A percentile compares a stretch with the other conserved stretches of the same genome.
phyloP scores from a whole-genome alignment of 1,140 invertebrate species.

The Leptopilina boulardi region DNA sequence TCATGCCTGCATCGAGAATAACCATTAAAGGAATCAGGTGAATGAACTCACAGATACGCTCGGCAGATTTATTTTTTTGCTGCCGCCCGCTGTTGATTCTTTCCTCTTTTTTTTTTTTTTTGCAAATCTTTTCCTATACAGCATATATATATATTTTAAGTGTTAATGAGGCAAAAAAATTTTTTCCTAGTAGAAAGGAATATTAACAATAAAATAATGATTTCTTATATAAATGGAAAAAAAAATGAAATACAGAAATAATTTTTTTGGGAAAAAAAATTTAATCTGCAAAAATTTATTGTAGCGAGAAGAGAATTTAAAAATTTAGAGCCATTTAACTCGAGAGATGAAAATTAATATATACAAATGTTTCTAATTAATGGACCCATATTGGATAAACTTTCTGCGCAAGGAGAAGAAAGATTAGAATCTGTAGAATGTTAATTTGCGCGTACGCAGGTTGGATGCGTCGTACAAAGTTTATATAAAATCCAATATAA shows the following conservation, averaged over 20 bases:
- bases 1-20: slow-evolving; percentile 16
- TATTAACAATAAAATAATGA: not conserved
- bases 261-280: too few species aligned
- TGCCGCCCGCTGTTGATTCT: slow-evolving; percentile 17
- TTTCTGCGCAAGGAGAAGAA: not conserved
- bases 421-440: slow-evolving; percentile 9
- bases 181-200: slow-evolving; percentile 11
- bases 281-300: too few species aligned
- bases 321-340: too few species aligned
- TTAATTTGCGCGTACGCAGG: slow-evolving; percentile 6
- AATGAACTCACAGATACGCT: slow-evolving; percentile 35
- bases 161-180: slow-evolving; percentile 39
- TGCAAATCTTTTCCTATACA: not conserved
- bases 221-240: too few species aligned
- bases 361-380: slow-evolving; percentile 2
- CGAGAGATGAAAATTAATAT: too few species aligned
- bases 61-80: slow-evolving; percentile 15
- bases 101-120: not conserved
- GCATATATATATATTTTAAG: slow-evolving; percentile 43
- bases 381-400: not conserved
- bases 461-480: too few species aligned
- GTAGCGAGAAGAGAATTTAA: too few species aligned
- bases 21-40: slow-evolving; percentile 13
- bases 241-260: too few species aligned
- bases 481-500: too few species aligned